Conservation (phyloP, 2,113 vertebrate genomes). For the Leptocoma aspasia region DNA sequence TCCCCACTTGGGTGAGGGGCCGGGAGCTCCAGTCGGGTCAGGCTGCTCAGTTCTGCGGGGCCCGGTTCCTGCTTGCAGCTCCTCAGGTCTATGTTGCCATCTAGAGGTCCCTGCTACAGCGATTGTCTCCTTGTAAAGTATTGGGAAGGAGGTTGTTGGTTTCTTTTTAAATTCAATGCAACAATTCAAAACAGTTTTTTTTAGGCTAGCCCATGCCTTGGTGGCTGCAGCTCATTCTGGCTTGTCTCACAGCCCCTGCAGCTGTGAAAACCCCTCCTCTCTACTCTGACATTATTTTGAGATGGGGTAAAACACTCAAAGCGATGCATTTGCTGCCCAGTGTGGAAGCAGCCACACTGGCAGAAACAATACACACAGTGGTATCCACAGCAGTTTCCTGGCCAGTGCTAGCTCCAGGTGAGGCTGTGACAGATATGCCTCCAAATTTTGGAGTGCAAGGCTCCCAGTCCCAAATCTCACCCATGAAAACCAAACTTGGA, state of each 20-base stretch:
- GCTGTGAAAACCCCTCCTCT: neutral
- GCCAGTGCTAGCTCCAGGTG: fast-evolving
- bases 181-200: neutral
- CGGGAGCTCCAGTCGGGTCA: neutral
- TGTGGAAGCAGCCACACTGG: neutral
- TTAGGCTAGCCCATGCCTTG: neutral
- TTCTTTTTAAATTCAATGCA: neutral
- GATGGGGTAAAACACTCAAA: neutral
- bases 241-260: neutral
- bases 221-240: neutral
- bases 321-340: neutral
- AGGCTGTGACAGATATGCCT: fast-evolving
- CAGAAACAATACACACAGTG: neutral
- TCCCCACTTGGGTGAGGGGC: neutral
- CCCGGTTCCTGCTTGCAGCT: neutral
- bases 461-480: neutral
- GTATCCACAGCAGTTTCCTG: neutral
- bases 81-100: conserved; percentile 50
- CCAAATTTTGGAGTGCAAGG: neutral
- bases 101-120: conserved; percentile 35
- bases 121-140: neutral
- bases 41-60: neutral
- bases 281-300: neutral
- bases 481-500: neutral
- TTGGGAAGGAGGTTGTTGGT: neutral